These are phyloP conservation scores for Argyrosomus regius DNA, from an alignment of 2,797 vertebrate genomes.

Conservation along the genomic window DNA sequence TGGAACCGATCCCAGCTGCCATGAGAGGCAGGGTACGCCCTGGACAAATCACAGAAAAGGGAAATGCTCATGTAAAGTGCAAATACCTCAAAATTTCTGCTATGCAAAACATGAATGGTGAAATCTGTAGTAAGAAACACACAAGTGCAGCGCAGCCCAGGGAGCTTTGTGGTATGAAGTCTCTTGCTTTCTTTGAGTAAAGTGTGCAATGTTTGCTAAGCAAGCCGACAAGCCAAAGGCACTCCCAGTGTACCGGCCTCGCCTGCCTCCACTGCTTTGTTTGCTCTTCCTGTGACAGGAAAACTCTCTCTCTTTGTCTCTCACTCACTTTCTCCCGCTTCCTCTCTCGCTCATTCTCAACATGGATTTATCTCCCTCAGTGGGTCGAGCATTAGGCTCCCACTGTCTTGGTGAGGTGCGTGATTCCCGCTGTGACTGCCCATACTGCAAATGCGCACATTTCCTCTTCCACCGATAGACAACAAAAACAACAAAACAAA, in stretches of 20 bases:
- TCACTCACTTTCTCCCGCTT: not conserved
- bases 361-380: slow-evolving; percentile 33
- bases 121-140: not conserved
- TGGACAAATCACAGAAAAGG: too few relatives aligned
- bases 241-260: slow-evolving; percentile 58
- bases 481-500: slow-evolving; percentile 27
- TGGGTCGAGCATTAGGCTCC: slow-evolving; percentile 24
- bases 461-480: not conserved
- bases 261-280: slow-evolving; percentile 59
- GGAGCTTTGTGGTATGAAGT: slow-evolving; percentile 24
- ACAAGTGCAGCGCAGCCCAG: not conserved
- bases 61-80: not conserved
- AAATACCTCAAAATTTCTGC: not conserved
- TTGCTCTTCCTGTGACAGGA: slow-evolving; percentile 72
- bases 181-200: slow-evolving; percentile 24
- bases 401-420: slow-evolving; percentile 25
- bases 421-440: slow-evolving; percentile 26
- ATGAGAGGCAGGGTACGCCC: too few relatives aligned
- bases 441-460: not conserved
- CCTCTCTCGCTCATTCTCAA: slow-evolving; percentile 8
- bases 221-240: slow-evolving; percentile 48
- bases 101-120: slow-evolving; percentile 1
- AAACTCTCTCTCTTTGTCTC: slow-evolving; percentile 35
- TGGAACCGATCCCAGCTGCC: too few relatives aligned
- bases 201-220: slow-evolving; percentile 73